Percentiles rank a stretch among this genome's conserved stretches.
These are phyloP conservation scores for Myripristis murdjan DNA, from an alignment of 2,797 vertebrate genomes.

Conservation along the genomic window DNA sequence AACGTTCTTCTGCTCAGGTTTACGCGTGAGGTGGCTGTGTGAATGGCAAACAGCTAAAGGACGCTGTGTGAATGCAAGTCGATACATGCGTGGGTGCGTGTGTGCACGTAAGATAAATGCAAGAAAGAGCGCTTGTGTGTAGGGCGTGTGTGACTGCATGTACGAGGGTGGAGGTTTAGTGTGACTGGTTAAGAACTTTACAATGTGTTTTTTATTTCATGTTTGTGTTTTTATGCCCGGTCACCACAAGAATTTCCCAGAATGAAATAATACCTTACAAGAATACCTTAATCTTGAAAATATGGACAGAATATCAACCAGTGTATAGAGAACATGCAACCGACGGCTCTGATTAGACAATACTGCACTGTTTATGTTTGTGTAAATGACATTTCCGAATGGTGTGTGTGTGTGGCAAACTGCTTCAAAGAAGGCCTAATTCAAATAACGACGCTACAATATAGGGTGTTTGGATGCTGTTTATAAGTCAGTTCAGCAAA, in stretches of 20 bases:
- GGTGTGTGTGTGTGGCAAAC: constrained; percentile 7
- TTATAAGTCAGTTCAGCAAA: constrained; percentile 18
- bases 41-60: not conserved
- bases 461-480: constrained; percentile 25
- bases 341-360: not conserved
- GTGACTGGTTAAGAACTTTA: not conserved
- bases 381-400: not conserved
- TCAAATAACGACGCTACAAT: constrained; percentile 23
- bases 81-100: not conserved
- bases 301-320: not conserved
- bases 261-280: constrained; percentile 25
- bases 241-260: constrained; percentile 24
- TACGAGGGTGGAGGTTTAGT: not conserved
- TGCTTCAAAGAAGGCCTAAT: not conserved
- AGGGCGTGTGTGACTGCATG: not conserved
- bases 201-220: constrained; percentile 7
- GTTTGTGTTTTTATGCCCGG: constrained; percentile 24
- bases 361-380: not conserved
- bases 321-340: not conserved
- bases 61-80: not conserved
- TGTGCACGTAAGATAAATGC: constrained; percentile 9
- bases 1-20: not conserved
- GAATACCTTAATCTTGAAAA: constrained; percentile 4
- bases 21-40: not conserved
- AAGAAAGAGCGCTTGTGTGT: not conserved